Evolutionary conservation across 2,113 vertebrate species (phyloP), one percentile per base, ranked within the genome.

Genomic region (Rhinogobius similis): DNA sequence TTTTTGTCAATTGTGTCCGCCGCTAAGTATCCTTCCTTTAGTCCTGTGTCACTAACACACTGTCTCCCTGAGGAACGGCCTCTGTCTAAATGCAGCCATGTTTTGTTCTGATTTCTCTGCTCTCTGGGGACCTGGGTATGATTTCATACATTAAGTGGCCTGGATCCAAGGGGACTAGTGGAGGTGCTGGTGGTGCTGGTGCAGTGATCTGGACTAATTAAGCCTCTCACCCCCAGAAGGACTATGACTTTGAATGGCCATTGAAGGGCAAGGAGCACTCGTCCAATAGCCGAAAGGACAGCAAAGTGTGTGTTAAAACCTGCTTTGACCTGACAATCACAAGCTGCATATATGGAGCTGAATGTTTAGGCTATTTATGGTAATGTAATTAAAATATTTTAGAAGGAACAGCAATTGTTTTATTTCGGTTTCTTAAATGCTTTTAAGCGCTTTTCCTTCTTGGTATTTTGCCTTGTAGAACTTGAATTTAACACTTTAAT

Each of bases 71-170:
- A 23, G 70, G 88, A 75, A 72, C 83, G 65, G 74, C 76, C 72
- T 77, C 80, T 80, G 79, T 83, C 82, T 80, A 79, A 90, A 89
- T 83, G 78, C 79, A 82, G 80, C 83, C 76, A 81, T 74, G 83
- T 84, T 87, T 86, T 86, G 86, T 88, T 90, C 74, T 83, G 79
- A 86, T 86, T 84, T 77, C 67, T 68, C 68, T 73, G 53, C 64
- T 76, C 85, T 85, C 86, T 23, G 23, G 85, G 84, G 85, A 88
- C 61, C 26, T 26, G 81, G 84, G 89, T 87, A 83, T 85, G 86
- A 90, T 91, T 90, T 92, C 89, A 88, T 82, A 90, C 86, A 90
- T 90, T 91, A 89, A 88, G 83, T 88, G 89, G 81, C 87, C 79
- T 79, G 78, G 83, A 87, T 89, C 84, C 80, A 56, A 77, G 84